A percentile compares a stretch with the other conserved stretches of the same genome.
phyloP scores from a whole-genome alignment of 2,113 vertebrate genomes.

The Formicarius rufipectus region DNA sequence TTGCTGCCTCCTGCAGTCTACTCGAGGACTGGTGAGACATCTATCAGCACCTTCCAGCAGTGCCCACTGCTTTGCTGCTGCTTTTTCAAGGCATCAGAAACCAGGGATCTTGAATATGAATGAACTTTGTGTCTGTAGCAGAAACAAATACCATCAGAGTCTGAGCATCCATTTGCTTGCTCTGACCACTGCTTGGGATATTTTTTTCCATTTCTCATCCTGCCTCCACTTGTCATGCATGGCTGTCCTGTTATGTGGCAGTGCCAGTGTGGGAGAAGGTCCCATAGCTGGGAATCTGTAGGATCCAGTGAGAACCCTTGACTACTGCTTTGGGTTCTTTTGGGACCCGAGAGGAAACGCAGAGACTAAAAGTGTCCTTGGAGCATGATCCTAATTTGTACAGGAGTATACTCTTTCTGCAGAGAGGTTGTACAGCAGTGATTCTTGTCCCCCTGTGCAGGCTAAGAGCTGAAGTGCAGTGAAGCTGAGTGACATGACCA shows the following conservation, averaged over 20 bases:
- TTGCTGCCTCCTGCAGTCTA: background rate
- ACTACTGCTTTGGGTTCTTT: background rate
- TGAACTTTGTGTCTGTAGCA: background rate
- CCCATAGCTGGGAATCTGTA: background rate
- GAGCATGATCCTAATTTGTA: background rate
- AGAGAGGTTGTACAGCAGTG: background rate
- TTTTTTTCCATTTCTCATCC: background rate
- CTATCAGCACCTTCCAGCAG: background rate
- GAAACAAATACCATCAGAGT: background rate
- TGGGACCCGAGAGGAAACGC: fast-evolving
- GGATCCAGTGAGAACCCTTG: background rate
- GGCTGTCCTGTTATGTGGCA: background rate
- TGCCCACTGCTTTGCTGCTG: background rate
- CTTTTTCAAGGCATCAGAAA: background rate
- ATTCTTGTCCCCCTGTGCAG: background rate
- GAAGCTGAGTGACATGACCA: background rate
- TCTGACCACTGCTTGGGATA: background rate
- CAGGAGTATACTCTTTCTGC: background rate
- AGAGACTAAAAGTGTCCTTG: background rate
- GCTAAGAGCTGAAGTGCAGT: background rate
- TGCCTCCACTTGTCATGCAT: fast-evolving
- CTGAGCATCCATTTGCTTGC: background rate
- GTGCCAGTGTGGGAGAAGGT: background rate
- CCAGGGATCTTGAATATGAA: background rate
- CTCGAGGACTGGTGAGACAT: background rate